A percentile compares a stretch with the other conserved stretches of the same genome.
Evolutionary conservation across 2,113 vertebrate genomes (phyloP).

Genomic region (Panthera tigris): DNA sequence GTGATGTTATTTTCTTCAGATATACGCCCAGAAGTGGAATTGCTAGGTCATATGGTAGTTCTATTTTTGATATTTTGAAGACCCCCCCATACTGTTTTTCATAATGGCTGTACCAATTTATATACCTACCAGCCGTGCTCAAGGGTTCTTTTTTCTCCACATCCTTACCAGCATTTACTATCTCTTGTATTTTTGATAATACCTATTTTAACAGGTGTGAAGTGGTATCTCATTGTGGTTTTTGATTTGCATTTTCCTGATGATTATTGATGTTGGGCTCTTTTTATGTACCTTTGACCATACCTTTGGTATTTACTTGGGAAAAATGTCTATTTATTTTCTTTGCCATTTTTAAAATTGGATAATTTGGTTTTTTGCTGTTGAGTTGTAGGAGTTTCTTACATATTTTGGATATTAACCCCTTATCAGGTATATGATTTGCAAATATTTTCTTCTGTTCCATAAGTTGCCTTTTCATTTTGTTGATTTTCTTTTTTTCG

Average conservation of each 20-base stretch:
- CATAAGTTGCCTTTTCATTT: background rate
- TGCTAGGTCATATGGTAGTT: background rate
- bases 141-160: background rate
- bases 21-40: background rate
- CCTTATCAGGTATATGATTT: background rate
- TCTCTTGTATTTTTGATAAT: background rate
- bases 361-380: background rate
- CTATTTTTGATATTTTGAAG: background rate
- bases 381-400: background rate
- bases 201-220: background rate
- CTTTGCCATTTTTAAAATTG: background rate
- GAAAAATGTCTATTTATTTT: background rate
- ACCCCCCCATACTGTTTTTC: background rate
- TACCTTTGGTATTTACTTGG: background rate
- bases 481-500: background rate
- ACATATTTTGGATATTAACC: background rate
- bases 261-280: background rate
- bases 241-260: background rate
- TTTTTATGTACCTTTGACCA: background rate
- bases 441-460: background rate
- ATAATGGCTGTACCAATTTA: background rate
- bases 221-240: background rate
- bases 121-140: background rate
- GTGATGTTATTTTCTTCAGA: background rate
- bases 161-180: background rate